phyloP scores from a whole-genome alignment of 2,797 vertebrate genomes.

The Labeo calbasu region DNA sequence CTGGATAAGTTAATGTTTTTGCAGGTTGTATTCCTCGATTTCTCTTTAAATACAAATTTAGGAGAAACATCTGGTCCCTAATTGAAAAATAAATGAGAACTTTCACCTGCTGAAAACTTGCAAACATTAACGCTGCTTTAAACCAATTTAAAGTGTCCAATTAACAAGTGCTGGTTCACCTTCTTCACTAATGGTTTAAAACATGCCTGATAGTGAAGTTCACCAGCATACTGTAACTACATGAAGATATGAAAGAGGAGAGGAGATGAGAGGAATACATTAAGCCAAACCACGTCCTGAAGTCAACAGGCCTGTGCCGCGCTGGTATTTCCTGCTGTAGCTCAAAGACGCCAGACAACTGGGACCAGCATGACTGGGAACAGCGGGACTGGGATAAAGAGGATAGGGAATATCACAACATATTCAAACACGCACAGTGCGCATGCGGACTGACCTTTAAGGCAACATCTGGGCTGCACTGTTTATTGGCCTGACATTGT shows the following conservation, averaged over 20 bases:
- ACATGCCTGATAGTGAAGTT: not conserved
- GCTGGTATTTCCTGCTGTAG: constrained; percentile 55
- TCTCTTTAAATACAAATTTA: not conserved
- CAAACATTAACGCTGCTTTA: not conserved
- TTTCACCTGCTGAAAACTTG: not conserved
- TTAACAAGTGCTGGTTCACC: not conserved
- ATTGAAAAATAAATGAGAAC: not conserved
- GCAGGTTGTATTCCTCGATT: not conserved
- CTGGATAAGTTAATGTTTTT: not conserved
- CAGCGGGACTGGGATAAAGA: constrained; percentile 47
- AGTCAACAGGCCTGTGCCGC: constrained; percentile 34
- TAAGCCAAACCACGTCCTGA: constrained; percentile 36
- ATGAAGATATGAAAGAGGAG: not conserved
- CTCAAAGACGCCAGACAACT: constrained; percentile 47
- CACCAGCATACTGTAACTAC: not conserved
- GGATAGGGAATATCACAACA: constrained; percentile 60
- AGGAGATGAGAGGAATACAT: constrained; percentile 34
- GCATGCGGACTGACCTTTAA: constrained; percentile 55
- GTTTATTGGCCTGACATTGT: constrained; percentile 51
- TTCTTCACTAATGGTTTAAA: not conserved
- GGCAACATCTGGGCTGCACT: constrained; percentile 46
- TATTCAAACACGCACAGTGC: constrained; percentile 38
- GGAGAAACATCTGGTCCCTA: not conserved
- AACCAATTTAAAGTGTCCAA: not conserved
- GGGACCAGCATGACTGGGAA: constrained; percentile 40